These are phyloP conservation scores for Zele albiditarsus DNA, from an alignment of 2,888 invertebrate genomes.

Conservation along the genomic window DNA sequence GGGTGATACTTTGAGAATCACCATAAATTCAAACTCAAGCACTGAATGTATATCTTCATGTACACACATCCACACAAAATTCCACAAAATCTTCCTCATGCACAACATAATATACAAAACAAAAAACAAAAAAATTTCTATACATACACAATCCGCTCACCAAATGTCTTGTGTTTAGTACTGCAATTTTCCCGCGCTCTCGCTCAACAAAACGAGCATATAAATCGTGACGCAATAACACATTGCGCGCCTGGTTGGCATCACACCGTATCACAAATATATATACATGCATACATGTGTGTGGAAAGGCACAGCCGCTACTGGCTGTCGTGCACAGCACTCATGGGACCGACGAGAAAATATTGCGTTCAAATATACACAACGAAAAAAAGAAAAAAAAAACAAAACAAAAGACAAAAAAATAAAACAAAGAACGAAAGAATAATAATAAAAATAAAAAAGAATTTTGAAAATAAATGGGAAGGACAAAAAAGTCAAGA, in stretches of 20 bases:
- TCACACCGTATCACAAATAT: neutral
- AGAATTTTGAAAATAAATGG: neutral
- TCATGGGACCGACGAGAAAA: constrained; percentile 34
- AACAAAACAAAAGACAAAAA: no score
- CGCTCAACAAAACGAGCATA: constrained; percentile 34
- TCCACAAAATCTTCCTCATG: neutral
- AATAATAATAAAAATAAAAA: no score
- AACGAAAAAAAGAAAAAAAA: constrained; percentile 4
- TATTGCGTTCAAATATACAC: constrained; percentile 27
- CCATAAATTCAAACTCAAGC: neutral
- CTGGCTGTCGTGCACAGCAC: constrained; percentile 19
- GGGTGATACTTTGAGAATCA: constrained; percentile 15
- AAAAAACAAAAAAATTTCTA: neutral
- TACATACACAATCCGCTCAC: neutral
- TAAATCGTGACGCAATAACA: constrained; percentile 48
- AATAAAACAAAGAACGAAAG: no score
- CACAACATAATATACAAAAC: neutral
- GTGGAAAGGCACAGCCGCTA: constrained; percentile 44
- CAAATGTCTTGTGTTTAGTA: neutral
- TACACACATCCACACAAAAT: neutral
- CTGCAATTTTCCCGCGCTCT: constrained; percentile 25
- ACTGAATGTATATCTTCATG: neutral
- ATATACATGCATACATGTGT: neutral
- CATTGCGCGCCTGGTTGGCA: constrained; percentile 20
- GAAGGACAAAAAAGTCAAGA: neutral